Conservation (phyloP, 2,888 invertebrate genomes). For the Nomada fucata region DNA sequence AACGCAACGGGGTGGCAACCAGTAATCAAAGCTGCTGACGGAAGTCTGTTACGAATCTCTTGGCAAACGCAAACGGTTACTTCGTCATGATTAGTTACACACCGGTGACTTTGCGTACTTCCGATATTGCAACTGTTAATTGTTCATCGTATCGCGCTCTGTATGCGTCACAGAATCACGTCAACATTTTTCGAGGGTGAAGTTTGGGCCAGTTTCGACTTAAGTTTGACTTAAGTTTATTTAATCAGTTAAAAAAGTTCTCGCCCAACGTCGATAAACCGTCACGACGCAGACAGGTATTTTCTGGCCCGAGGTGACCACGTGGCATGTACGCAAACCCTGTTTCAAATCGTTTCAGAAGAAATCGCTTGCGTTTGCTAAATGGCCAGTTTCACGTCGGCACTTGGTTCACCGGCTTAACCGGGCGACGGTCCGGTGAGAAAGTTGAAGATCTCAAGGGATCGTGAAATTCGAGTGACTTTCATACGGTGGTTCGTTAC, state of each 20-base stretch:
- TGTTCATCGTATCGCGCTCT: conserved; percentile 2
- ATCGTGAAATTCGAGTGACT: conserved; percentile 57
- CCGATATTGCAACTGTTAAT: conserved; percentile 13
- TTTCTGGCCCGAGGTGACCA: background rate
- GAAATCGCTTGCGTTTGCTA: conserved; percentile 68
- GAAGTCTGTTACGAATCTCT: conserved; percentile 41
- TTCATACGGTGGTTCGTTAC: conserved; percentile 53
- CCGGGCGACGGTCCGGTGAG: conserved; percentile 37
- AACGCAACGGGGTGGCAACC: conserved; percentile 45
- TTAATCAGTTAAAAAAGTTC: no score
- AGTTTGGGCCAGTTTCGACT: no score
- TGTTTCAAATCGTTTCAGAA: conserved; percentile 69
- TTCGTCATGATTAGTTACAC: conserved; percentile 40
- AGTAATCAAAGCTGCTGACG: conserved; percentile 45
- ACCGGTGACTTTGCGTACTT: conserved; percentile 50
- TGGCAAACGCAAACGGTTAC: conserved; percentile 41
- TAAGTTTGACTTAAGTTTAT: no score
- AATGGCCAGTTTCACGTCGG: conserved; percentile 46
- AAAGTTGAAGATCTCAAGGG: conserved; percentile 39
- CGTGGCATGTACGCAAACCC: conserved; percentile 64
- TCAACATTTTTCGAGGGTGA: no score
- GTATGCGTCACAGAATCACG: no score
- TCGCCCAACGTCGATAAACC: no score
- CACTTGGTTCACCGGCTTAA: conserved; percentile 31
- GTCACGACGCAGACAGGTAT: no score